Percentiles rank a stretch among this genome's conserved stretches.
phyloP scores from a whole-genome alignment of 1,140 invertebrate genomes.

The Heliconius hewitsoni region DNA sequence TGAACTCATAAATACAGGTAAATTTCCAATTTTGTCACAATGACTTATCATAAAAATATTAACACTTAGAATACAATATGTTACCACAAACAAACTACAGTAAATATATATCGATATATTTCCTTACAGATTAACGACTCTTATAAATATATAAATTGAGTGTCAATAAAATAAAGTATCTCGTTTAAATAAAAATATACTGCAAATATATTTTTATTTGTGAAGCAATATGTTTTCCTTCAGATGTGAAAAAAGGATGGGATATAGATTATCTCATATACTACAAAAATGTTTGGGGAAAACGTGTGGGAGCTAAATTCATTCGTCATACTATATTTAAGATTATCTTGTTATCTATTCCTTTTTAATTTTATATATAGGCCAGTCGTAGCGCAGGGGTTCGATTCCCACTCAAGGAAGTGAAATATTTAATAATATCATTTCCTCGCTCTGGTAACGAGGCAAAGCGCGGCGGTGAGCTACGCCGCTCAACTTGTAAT shows the following conservation, averaged over 20 bases:
- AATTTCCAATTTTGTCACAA: too few species aligned
- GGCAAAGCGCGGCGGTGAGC: too few species aligned
- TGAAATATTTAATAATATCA: too few species aligned
- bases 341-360: background rate
- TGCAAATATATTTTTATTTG: slow-evolving; percentile 1
- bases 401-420: too few species aligned
- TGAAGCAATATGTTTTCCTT: slow-evolving; percentile 3
- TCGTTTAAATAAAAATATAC: background rate
- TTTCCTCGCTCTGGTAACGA: too few species aligned
- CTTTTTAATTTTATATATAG: background rate
- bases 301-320: background rate
- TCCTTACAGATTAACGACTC: background rate
- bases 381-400: too few species aligned
- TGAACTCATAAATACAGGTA: too few species aligned
- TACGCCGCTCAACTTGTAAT: too few species aligned
- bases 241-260: background rate
- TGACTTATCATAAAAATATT: too few species aligned
- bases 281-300: background rate
- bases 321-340: background rate
- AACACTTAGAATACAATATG: too few species aligned
- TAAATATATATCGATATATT: background rate
- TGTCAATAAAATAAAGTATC: slow-evolving; percentile 1
- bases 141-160: background rate
- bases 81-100: background rate
- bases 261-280: background rate